Conservation (phyloP, 2,797 vertebrate genomes). For the Chaetodon trifasciatus region DNA sequence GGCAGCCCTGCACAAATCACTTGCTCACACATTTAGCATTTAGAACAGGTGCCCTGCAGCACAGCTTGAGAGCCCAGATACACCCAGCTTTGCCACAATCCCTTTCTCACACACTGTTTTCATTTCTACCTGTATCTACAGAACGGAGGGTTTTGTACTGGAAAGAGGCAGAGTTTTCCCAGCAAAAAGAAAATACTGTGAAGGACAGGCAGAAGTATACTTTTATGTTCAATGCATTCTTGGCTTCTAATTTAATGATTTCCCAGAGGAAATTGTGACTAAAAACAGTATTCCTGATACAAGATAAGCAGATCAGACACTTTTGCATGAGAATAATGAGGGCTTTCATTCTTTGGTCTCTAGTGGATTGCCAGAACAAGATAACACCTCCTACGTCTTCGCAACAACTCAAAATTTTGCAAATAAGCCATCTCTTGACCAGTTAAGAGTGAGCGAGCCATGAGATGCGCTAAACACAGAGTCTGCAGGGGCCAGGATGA, state of each 20-base stretch:
- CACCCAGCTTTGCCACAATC: slow-evolving; percentile 61
- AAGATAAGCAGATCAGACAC: slow-evolving; percentile 49
- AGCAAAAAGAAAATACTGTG: slow-evolving; percentile 12
- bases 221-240: slow-evolving; percentile 33
- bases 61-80: slow-evolving; percentile 63
- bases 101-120: slow-evolving; percentile 63
- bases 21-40: slow-evolving; percentile 68
- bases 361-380: slow-evolving; percentile 63
- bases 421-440: slow-evolving; percentile 50
- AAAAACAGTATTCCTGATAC: slow-evolving; percentile 45
- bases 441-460: slow-evolving; percentile 28
- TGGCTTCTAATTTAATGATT: slow-evolving; percentile 49
- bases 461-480: slow-evolving; percentile 36
- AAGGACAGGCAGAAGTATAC: slow-evolving; percentile 10
- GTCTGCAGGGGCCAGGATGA: slow-evolving; percentile 40
- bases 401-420: slow-evolving; percentile 59
- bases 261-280: slow-evolving; percentile 38
- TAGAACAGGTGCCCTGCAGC: slow-evolving; percentile 72
- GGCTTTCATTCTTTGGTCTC: slow-evolving; percentile 62
- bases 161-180: neutral
- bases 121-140: slow-evolving; percentile 50
- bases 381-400: slow-evolving; percentile 72
- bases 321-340: slow-evolving; percentile 61
- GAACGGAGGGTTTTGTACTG: slow-evolving; percentile 26
- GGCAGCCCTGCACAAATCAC: slow-evolving; percentile 48